Evolutionary conservation across 2,113 vertebrate genomes (phyloP).

Genomic region (Microtus oregoni): DNA sequence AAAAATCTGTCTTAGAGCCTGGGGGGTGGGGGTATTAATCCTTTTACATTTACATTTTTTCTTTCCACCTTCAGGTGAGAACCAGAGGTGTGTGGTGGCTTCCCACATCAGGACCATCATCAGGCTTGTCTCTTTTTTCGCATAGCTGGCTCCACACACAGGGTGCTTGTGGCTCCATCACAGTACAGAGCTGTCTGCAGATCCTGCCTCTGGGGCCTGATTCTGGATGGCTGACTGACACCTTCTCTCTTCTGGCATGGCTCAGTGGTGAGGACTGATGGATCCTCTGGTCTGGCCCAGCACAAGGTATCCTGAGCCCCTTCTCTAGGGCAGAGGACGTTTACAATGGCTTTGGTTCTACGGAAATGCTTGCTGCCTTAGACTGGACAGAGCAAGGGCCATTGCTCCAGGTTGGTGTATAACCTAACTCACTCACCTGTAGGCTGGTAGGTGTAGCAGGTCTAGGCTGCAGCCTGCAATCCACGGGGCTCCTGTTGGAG

Average conservation of each 20-base stretch:
- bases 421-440: background rate
- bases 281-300: background rate
- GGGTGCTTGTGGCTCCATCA: background rate
- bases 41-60: background rate
- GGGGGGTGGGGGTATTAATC: background rate
- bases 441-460: too few species aligned
- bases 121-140: background rate
- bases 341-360: background rate
- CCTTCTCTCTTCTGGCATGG: background rate
- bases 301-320: too few species aligned
- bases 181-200: background rate
- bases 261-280: background rate
- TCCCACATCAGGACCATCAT: background rate
- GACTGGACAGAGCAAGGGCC: background rate
- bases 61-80: conserved; percentile 44
- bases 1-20: conserved; percentile 34
- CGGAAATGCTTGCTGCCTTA: background rate
- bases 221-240: background rate
- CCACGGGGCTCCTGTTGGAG: background rate
- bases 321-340: background rate
- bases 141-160: background rate
- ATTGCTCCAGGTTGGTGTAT: background rate
- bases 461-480: background rate
- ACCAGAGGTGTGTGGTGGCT: conserved; percentile 28
- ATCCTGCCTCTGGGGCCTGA: background rate